phyloP scores from a whole-genome alignment of 2,888 invertebrate species.

The Drosophila nr. fundita region DNA sequence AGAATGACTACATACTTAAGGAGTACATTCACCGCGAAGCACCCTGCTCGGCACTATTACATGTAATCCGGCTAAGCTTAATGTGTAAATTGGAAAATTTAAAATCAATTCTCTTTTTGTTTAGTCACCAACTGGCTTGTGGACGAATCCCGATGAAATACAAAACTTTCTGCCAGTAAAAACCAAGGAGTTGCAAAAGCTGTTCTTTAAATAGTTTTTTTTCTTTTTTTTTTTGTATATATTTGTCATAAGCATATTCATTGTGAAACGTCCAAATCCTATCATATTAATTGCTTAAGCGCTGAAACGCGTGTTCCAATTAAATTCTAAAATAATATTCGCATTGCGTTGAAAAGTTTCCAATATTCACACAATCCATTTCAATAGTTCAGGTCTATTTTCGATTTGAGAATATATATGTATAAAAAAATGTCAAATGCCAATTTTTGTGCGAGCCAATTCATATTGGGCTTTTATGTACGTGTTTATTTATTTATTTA shows the following conservation, averaged over 20 bases:
- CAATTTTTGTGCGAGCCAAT: not conserved
- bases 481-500: conserved; percentile 44
- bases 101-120: not conserved
- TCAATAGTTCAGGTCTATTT: not conserved
- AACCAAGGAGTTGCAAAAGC: conserved; percentile 85
- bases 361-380: not conserved
- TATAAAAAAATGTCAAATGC: not conserved
- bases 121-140: conserved; percentile 83
- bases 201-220: conserved; percentile 73
- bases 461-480: conserved; percentile 2
- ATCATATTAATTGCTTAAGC: conserved; percentile 20
- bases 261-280: not conserved
- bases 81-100: not conserved
- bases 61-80: conserved; percentile 84
- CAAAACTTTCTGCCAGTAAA: conserved; percentile 88
- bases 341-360: not conserved
- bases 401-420: not conserved
- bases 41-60: conserved; percentile 87
- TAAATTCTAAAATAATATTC: not conserved
- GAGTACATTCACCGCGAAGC: conserved; percentile 94
- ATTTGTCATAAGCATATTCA: no score
- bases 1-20: conserved; percentile 91
- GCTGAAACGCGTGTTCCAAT: conserved; percentile 9
- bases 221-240: not conserved
- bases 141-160: conserved; percentile 89